Evolutionary conservation across 2,888 invertebrate genomes (phyloP).

Genomic region (Nymphalis c-album): DNA sequence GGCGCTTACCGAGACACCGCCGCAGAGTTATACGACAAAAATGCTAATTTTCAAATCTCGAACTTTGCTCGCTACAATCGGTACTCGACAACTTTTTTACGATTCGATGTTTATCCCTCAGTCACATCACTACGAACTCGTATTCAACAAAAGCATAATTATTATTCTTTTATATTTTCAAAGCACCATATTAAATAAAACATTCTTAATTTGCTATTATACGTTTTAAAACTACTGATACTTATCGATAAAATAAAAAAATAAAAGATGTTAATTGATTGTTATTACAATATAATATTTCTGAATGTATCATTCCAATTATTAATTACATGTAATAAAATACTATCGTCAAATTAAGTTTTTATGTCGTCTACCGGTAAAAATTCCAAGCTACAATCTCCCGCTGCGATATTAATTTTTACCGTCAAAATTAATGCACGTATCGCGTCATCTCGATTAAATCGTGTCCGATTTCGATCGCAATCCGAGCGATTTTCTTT

Average conservation of each 20-base stretch:
- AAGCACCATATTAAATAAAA: background rate
- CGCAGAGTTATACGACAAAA: slow-evolving; percentile 80
- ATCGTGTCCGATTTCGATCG: slow-evolving; percentile 62
- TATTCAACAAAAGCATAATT: slow-evolving; percentile 6
- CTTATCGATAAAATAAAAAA: no score
- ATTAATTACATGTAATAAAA: slow-evolving; percentile 16
- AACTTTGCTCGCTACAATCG: slow-evolving; percentile 70
- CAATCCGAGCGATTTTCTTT: slow-evolving; percentile 70
- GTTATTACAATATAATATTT: background rate
- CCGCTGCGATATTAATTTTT: slow-evolving; percentile 36
- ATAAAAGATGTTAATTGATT: no score
- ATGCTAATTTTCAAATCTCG: slow-evolving; percentile 81
- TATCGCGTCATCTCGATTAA: slow-evolving; percentile 51
- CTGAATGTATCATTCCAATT: background rate
- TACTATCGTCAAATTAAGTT: slow-evolving; percentile 19
- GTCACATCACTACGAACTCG: slow-evolving; percentile 37
- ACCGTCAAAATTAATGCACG: slow-evolving; percentile 32
- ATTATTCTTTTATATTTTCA: background rate
- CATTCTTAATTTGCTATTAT: no score
- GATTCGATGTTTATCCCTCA: slow-evolving; percentile 57
- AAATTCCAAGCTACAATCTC: slow-evolving; percentile 21
- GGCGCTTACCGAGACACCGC: slow-evolving; percentile 74
- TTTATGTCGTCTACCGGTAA: slow-evolving; percentile 22
- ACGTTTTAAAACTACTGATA: no score
- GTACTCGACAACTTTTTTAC: slow-evolving; percentile 63